Percentiles rank a stretch among this genome's conserved stretches.
Evolutionary conservation across 2,888 invertebrate genomes (phyloP).

Genomic region (Synanthedon andrenaeformis): DNA sequence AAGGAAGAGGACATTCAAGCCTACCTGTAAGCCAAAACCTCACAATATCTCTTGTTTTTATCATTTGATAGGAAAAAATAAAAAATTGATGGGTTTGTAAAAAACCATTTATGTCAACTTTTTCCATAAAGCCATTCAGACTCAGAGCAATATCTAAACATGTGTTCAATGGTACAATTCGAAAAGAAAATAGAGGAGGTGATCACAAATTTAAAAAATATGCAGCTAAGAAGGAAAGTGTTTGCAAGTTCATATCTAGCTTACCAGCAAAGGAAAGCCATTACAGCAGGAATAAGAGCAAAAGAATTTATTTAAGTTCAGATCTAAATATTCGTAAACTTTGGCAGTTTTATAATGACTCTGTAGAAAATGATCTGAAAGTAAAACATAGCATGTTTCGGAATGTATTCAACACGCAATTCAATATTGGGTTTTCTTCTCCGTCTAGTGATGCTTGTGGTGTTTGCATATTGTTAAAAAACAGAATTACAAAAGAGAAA

Average conservation of each 20-base stretch:
- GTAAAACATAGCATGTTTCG: constrained; percentile 4
- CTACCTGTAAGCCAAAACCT: not conserved
- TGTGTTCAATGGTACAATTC: constrained; percentile 2
- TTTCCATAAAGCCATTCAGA: constrained; percentile 1
- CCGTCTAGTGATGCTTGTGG: constrained; percentile 6
- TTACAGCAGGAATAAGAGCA: constrained; percentile 5
- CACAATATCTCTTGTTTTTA: constrained; percentile 4
- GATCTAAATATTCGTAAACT: constrained; percentile 2
- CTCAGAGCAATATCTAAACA: not conserved
- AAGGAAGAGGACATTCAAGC: not conserved
- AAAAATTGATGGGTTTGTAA: constrained; percentile 2
- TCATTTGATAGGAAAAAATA: constrained; percentile 1
- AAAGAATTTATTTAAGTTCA: constrained; percentile 5
- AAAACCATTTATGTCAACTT: not conserved
- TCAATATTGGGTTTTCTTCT: constrained; percentile 7
- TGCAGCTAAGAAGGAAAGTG: constrained; percentile 2
- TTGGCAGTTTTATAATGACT: not conserved
- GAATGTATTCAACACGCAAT: constrained; percentile 4
- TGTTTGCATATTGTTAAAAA: constrained; percentile 4
- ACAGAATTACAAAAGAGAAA: constrained; percentile 7
- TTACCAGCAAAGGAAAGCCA: constrained; percentile 5
- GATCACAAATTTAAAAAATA: constrained; percentile 3
- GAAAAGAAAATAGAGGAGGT: constrained; percentile 4
- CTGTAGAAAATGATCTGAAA: constrained; percentile 1
- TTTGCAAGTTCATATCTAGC: constrained; percentile 2